phyloP scores from a whole-genome alignment of 2,888 invertebrate genomes.

The Agrochola lychnidis region DNA sequence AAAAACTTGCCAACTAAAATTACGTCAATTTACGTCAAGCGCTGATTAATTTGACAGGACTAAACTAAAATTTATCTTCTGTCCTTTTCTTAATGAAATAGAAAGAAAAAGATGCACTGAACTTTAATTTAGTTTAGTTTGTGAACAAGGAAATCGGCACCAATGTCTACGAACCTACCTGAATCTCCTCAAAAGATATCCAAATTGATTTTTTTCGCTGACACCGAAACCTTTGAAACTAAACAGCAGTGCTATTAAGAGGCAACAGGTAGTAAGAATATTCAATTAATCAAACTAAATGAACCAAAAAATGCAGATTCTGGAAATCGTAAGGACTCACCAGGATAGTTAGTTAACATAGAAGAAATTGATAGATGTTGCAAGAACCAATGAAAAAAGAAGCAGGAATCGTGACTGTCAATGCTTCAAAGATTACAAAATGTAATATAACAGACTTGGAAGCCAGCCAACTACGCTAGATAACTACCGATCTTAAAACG shows the following conservation, averaged over 20 bases:
- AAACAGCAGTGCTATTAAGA: neutral
- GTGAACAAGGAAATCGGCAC: too few relatives aligned
- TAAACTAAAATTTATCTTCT: too few relatives aligned
- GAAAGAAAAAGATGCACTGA: too few relatives aligned
- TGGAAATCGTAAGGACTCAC: neutral
- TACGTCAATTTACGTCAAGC: too few relatives aligned
- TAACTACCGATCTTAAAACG: neutral
- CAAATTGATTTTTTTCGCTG: too few relatives aligned
- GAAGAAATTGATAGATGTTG: neutral
- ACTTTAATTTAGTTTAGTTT: too few relatives aligned
- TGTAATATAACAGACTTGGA: neutral
- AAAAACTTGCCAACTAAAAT: too few relatives aligned
- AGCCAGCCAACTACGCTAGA: neutral
- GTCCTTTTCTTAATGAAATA: too few relatives aligned
- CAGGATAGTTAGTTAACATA: neutral
- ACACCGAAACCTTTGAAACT: too few relatives aligned
- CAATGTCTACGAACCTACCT: too few relatives aligned
- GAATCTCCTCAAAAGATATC: too few relatives aligned
- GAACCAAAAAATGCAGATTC: neutral
- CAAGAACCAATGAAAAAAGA: neutral
- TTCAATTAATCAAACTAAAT: neutral
- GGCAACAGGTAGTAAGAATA: neutral
- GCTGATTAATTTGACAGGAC: too few relatives aligned
- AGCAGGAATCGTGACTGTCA: neutral
- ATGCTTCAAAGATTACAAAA: constrained; percentile 10